Conservation (phyloP, 2,113 vertebrate genomes). For the Panurus biarmicus region DNA sequence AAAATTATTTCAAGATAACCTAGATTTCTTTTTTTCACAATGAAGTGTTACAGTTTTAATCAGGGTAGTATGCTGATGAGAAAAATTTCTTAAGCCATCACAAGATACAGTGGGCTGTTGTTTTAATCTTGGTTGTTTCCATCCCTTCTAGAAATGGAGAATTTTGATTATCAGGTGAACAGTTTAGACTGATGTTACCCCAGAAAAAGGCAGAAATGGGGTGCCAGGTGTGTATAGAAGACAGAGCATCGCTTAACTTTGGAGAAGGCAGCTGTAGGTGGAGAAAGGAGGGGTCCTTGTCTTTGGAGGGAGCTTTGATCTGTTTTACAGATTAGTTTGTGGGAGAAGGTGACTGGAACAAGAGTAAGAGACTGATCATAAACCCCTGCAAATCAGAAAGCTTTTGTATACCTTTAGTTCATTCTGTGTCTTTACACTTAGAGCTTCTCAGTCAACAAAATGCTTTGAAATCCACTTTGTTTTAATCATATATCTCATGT, state of each 20-base stretch:
- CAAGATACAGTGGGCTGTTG: not conserved
- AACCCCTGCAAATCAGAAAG: not conserved
- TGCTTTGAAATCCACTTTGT: not conserved
- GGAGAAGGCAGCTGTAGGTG: not conserved
- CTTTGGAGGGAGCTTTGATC: not conserved
- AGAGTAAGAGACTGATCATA: not conserved
- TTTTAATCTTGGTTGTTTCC: not conserved
- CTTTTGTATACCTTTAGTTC: not conserved
- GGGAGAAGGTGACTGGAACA: not conserved
- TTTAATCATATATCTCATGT: accelerated
- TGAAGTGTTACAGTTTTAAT: not conserved
- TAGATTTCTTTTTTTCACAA: not conserved
- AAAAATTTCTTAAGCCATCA: not conserved
- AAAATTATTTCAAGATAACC: not conserved
- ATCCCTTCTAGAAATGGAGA: not conserved
- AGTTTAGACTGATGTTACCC: not conserved
- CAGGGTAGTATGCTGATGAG: too few species aligned
- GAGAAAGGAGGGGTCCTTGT: not conserved
- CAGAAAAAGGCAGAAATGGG: not conserved
- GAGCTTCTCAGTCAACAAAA: not conserved
- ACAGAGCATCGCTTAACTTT: accelerated
- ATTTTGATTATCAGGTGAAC: not conserved
- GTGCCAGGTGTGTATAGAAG: not conserved
- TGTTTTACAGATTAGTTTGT: not conserved
- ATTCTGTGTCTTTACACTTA: not conserved